Conservation (phyloP, 2,888 invertebrate genomes). For the Diarsia brunnea region DNA sequence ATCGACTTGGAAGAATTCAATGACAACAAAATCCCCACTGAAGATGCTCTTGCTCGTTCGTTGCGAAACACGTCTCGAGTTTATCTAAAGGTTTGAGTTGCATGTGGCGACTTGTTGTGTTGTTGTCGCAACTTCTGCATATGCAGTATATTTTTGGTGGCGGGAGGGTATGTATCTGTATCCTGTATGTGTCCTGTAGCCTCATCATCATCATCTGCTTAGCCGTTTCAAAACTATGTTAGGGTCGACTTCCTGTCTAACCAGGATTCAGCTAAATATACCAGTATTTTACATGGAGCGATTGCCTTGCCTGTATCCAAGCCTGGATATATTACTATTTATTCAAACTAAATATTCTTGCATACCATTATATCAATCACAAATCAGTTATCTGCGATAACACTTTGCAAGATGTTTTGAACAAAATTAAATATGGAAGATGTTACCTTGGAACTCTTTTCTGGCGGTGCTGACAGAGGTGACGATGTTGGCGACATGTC, state of each 20-base stretch:
- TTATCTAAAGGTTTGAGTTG: background rate
- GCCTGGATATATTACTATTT: background rate
- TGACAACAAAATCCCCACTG: background rate
- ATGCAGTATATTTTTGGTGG: background rate
- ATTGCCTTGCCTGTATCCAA: background rate
- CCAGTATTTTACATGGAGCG: too few relatives aligned
- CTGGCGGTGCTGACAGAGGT: constrained; percentile 99
- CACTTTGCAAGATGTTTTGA: background rate
- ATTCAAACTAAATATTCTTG: background rate
- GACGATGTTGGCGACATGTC: constrained; percentile 99
- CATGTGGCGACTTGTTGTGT: background rate
- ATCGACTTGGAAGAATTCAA: background rate
- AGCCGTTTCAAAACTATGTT: too few relatives aligned
- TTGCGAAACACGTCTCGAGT: background rate
- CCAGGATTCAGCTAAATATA: too few relatives aligned
- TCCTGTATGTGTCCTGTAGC: background rate
- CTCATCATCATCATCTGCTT: too few relatives aligned
- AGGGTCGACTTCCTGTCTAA: too few relatives aligned
- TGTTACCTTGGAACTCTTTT: constrained; percentile 99
- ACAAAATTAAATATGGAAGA: background rate
- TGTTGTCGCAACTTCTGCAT: background rate
- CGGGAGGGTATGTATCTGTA: background rate
- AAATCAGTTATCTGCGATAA: background rate
- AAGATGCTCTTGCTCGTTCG: background rate
- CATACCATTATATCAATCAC: background rate